Conservation (phyloP, 2,888 invertebrate species). For the Cheilosia grossa region DNA sequence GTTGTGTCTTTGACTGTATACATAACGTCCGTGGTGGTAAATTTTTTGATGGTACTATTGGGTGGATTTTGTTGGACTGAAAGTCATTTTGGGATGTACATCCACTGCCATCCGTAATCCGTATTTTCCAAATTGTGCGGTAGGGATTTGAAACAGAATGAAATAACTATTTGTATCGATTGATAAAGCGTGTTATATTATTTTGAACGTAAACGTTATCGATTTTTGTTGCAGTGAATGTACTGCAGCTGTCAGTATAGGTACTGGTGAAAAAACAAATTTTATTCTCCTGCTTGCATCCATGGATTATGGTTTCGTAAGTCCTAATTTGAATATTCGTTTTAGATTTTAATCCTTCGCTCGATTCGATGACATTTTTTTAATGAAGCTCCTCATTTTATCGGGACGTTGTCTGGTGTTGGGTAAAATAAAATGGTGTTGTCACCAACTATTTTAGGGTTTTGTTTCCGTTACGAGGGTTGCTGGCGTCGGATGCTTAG, state of each 20-base stretch:
- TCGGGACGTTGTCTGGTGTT: neutral
- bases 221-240: constrained; percentile 11
- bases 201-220: constrained; percentile 24
- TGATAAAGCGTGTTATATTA: constrained; percentile 30
- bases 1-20: neutral
- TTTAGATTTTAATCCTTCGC: neutral
- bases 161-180: constrained; percentile 56
- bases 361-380: no score
- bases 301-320: no score
- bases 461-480: no score
- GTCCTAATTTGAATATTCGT: no score
- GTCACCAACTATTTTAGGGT: no score
- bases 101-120: constrained; percentile 3
- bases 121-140: constrained; percentile 15
- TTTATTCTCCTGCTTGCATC: no score
- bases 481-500: no score
- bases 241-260: no score
- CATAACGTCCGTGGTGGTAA: neutral
- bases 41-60: constrained; percentile 23
- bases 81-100: constrained; percentile 25
- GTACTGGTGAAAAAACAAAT: no score
- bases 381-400: neutral
- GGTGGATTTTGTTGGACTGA: constrained; percentile 22
- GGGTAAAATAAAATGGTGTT: no score
- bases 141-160: constrained; percentile 28